Conservation (phyloP, 2,888 invertebrate genomes). For the Cheiracanthium punctorium region DNA sequence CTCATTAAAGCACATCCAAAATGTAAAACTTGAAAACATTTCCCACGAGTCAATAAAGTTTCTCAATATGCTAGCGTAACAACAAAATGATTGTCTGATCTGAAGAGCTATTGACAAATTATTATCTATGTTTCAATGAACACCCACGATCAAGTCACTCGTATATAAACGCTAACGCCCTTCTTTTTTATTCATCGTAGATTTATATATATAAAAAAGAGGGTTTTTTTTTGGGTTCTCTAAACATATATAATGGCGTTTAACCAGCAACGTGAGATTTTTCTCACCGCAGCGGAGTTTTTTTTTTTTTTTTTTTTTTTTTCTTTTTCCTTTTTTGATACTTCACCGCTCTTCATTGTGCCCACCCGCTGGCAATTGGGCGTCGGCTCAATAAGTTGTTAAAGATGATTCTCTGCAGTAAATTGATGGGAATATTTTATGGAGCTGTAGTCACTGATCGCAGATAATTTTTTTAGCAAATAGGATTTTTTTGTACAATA, state of each 20-base stretch:
- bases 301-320: no score
- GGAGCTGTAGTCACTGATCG: no score
- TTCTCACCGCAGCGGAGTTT: constrained; percentile 47
- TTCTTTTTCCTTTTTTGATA: no score
- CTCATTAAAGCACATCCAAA: no score
- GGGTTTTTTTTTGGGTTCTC: background rate
- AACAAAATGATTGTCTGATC: background rate
- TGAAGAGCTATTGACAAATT: background rate
- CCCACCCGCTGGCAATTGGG: background rate
- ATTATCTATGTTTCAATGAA: background rate
- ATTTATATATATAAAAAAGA: background rate
- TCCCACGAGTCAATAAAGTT: background rate
- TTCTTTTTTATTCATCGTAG: background rate
- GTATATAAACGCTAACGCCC: background rate
- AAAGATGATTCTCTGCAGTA: background rate
- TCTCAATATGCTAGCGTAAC: background rate
- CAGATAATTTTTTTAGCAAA: no score
- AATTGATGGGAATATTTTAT: background rate
- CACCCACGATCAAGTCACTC: background rate
- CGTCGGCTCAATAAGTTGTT: no score
- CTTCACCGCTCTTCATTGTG: background rate
- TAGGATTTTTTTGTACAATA: no score
- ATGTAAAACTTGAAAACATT: no score
- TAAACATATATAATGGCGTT: background rate
- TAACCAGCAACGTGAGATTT: constrained; percentile 34